Conservation (phyloP, 2,888 invertebrate species). For the Xestoiulus laeticollis region DNA sequence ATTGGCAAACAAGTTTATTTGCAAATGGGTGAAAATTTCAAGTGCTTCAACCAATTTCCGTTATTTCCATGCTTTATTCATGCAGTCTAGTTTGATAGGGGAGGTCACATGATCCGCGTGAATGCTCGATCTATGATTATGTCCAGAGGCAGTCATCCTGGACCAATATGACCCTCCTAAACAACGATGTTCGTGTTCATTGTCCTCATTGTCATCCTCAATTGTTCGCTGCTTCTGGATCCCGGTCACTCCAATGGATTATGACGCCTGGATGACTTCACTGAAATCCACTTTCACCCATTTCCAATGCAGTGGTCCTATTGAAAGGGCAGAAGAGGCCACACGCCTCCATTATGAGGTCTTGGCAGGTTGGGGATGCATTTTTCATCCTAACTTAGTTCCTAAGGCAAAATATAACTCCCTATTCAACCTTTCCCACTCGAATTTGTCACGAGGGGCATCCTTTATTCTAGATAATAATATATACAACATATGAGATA, state of each 20-base stretch:
- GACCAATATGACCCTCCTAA: neutral
- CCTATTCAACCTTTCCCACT: neutral
- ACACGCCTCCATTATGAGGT: conserved; percentile 16
- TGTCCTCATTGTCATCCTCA: conserved; percentile 17
- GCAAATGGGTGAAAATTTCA: neutral
- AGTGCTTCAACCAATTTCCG: neutral
- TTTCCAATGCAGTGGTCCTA: neutral
- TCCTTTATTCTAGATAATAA: neutral
- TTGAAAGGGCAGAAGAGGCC: conserved; percentile 26
- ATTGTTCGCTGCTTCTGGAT: neutral
- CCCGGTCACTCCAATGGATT: conserved; percentile 11
- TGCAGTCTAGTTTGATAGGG: neutral
- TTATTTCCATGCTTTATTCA: neutral
- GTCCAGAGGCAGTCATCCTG: conserved; percentile 8
- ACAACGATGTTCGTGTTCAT: neutral
- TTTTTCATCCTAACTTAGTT: neutral
- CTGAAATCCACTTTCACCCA: conserved; percentile 16
- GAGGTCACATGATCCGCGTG: neutral
- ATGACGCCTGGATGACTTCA: conserved; percentile 16
- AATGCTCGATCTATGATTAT: neutral
- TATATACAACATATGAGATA: neutral
- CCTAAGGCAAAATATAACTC: neutral
- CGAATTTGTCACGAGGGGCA: neutral
- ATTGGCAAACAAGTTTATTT: neutral
- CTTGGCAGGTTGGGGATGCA: neutral